Evolutionary conservation across 92 coral and sea anemone genomes (phyloP), one percentile per base, ranked within the genome.

Genomic region (Actinernus sp.): DNA sequence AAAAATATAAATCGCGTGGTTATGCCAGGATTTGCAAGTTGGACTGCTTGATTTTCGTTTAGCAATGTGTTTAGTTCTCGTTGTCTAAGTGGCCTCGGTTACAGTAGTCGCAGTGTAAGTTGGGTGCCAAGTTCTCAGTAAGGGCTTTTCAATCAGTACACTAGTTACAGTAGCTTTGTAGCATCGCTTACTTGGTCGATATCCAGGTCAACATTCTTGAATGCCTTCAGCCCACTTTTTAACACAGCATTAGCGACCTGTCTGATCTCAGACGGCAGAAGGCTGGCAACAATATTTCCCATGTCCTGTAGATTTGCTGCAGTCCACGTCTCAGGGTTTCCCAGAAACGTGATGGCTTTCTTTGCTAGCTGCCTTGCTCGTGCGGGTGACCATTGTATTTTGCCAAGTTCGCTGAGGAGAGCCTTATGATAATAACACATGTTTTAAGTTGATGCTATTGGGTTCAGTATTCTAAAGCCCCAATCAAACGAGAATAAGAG

Each of bases 251-350:
- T 75, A 10, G 80, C 86, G 28, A 94, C 78, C 75, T 82, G 77
- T 27, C 73, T 92, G 27, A 94, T 82, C 26, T 91, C 98, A 22
- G 94, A 83, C 0, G 98, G 97, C 25, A 94, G 74, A 31, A 94
- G 76, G 16, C 88, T 94, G 10, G 83, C 92, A 1, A 67, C 74
- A 20, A 86, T 53, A 60, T 76, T 65, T 19, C 97, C 97, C 36
- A 94, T 88, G 44, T 91, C 94, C 49, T 87, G 79, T 43, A 94
- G 55, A 41, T 83, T 81, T 0, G 65, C 79, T 3, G 60, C 88
- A 14, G 86, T 83, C 98, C 98, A 94, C 50, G 87, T 71, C 30
- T 69, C 91, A 23, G 97, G 89, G n/a, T 77, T 71, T 2, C 98
- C 98, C 1, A 90, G 40, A 2, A 81, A 36, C 64, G 79, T 82